These are phyloP conservation scores for Escarpia spicata DNA, from an alignment of 2,888 invertebrate species.

Conservation along the genomic window DNA sequence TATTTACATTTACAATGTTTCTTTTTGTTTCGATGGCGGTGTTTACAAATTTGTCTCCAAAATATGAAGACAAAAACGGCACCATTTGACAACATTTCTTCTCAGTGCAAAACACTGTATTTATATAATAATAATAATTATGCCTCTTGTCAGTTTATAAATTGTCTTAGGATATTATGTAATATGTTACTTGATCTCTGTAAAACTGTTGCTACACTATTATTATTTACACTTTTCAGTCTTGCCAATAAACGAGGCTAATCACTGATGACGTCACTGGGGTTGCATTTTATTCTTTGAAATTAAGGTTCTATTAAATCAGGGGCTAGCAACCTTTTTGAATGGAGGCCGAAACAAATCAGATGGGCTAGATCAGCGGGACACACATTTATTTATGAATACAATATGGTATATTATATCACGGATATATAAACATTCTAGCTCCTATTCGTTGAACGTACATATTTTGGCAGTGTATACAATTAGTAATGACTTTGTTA, in stretches of 20 bases:
- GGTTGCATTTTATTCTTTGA: background rate
- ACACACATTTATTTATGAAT: too few species aligned
- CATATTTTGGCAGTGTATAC: too few species aligned
- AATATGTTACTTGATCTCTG: background rate
- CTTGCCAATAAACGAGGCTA: background rate
- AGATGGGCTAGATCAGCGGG: too few species aligned
- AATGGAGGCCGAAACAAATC: too few species aligned
- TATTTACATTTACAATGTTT: too few species aligned
- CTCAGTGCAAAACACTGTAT: background rate
- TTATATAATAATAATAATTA: background rate
- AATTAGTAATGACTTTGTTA: too few species aligned
- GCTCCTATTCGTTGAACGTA: too few species aligned
- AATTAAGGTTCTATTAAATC: background rate
- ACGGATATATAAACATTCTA: too few species aligned
- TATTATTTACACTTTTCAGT: background rate
- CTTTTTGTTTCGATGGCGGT: background rate
- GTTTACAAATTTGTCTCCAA: background rate
- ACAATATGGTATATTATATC: too few species aligned
- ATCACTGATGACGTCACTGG: background rate
- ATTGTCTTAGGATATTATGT: background rate
- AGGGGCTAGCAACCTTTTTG: too few species aligned
- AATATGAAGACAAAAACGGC: background rate
- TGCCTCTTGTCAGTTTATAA: background rate
- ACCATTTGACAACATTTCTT: background rate
- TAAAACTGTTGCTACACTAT: background rate